These are phyloP conservation scores for Antechinus stuartii DNA, from an alignment of 2,113 vertebrate genomes.

Conservation along the genomic window DNA sequence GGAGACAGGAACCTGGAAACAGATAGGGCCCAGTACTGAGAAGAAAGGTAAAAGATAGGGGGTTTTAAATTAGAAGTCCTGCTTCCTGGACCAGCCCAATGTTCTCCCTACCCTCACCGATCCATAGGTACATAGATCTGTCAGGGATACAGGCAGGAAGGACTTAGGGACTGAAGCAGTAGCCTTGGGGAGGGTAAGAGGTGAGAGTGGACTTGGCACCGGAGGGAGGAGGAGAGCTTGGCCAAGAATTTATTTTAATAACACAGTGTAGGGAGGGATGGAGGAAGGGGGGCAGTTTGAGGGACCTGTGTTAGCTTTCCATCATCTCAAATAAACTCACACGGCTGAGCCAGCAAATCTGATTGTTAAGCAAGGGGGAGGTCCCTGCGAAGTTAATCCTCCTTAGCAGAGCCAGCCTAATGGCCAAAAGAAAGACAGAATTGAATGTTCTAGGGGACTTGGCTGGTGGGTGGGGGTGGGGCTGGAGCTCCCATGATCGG, in stretches of 20 bases:
- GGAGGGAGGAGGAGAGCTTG: background rate
- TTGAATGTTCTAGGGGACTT: background rate
- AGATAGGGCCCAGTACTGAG: background rate
- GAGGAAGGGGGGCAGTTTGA: background rate
- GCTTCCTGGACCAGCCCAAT: background rate
- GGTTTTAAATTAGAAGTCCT: background rate
- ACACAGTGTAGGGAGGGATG: background rate
- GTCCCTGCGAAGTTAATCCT: background rate
- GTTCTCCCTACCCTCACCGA: background rate
- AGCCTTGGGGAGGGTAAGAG: background rate
- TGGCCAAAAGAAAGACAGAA: background rate
- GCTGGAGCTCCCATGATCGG: background rate
- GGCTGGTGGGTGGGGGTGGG: background rate
- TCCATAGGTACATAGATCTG: background rate
- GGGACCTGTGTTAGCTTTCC: background rate
- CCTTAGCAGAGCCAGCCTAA: background rate
- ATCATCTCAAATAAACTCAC: background rate
- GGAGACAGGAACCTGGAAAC: background rate
- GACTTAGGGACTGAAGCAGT: background rate
- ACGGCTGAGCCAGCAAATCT: slow-evolving; percentile 10
- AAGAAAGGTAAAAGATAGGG: background rate
- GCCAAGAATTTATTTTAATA: slow-evolving; percentile 8
- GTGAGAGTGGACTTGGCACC: background rate
- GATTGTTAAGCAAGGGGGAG: background rate
- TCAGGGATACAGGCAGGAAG: background rate